Evolutionary conservation across 2,797 vertebrate genomes (phyloP), one percentile per base, ranked within the genome.

Genomic region (Enteromius paludinosus): DNA sequence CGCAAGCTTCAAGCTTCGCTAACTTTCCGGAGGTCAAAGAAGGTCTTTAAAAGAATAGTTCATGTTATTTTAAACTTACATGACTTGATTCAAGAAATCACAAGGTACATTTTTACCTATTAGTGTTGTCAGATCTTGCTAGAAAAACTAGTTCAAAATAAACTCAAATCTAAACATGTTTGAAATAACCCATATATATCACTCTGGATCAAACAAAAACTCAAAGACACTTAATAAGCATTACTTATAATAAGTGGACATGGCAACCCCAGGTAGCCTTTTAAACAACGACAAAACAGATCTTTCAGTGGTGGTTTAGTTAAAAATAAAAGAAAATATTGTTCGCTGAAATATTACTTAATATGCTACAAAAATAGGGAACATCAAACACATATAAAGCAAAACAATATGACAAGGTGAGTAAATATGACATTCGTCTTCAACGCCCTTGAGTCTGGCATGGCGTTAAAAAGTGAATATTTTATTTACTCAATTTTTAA

Each of bases 21-120:
- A 33, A 68, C 45, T 82, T 35, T n/a, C 14, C n/a, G 4, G 45
- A 66, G 38, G 79, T 81, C 54, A 80, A 54, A 78, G 30, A 33
- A 23, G 43, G 38, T 70, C 8, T 72, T 62, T 41, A 28, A 72
- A 30, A 11, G 11, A 61, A 68, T n/a, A 45, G 23, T 54, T 25
- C 6, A 49, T 12, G 72, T 35, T 0, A 30, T 54, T 4, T 23
- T 6, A 52, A 17, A 54, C 56, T 56, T 38, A 2, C 7, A n/a
- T 54, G 30, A 35, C 49, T n/a, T 5, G 54, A 12, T 12, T 11
- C 10, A 59, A 59, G 10, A 23, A 23, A 56, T 56, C n/a, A 23
- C 9, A n/a, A 8, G 3, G 9, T 23, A 11, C 52, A 11, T 23
- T 56, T 23, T 11, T 3, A 23, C 52, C 10, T 18, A 52, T 52